Evolutionary conservation across 2,113 vertebrate species (phyloP).

Genomic region (Suricata suricatta): DNA sequence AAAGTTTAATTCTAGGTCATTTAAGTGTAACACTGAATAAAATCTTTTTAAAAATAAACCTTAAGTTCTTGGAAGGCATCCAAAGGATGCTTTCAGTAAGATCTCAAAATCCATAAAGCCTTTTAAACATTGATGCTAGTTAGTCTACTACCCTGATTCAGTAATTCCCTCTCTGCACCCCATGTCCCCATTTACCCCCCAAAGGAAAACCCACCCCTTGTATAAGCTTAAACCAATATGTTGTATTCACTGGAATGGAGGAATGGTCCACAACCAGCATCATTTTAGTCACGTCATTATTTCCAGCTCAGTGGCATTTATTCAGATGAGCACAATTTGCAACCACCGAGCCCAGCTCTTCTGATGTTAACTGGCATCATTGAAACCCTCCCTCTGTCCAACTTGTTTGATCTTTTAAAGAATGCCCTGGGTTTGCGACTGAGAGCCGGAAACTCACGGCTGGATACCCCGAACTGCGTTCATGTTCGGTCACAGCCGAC

Average conservation of each 20-base stretch:
- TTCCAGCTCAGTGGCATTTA: constrained; percentile 71
- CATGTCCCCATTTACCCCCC: constrained; percentile 16
- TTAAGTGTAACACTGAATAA: background rate
- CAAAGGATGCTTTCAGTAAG: constrained; percentile 48
- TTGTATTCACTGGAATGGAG: constrained; percentile 57
- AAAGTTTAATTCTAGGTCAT: constrained; percentile 35
- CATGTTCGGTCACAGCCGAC: constrained; percentile 24
- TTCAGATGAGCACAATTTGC: constrained; percentile 73
- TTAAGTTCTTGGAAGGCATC: constrained; percentile 47
- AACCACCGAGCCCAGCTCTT: constrained; percentile 56
- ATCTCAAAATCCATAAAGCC: constrained; percentile 43
- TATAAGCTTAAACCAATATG: constrained; percentile 68
- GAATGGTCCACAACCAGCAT: constrained; percentile 67
- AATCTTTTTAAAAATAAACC: constrained; percentile 39
- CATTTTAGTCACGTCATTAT: constrained; percentile 71
- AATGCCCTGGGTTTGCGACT: constrained; percentile 49
- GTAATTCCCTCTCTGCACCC: background rate
- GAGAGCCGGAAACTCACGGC: constrained; percentile 62
- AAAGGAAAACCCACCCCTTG: constrained; percentile 58
- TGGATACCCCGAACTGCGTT: constrained; percentile 49
- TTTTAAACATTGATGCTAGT: constrained; percentile 54
- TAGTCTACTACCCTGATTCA: constrained; percentile 9
- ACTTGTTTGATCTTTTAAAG: constrained; percentile 70
- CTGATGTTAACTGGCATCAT: constrained; percentile 74
- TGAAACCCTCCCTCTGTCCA: constrained; percentile 64